Conservation (phyloP, 2,797 vertebrate genomes). For the Acipenser ruthenus region DNA sequence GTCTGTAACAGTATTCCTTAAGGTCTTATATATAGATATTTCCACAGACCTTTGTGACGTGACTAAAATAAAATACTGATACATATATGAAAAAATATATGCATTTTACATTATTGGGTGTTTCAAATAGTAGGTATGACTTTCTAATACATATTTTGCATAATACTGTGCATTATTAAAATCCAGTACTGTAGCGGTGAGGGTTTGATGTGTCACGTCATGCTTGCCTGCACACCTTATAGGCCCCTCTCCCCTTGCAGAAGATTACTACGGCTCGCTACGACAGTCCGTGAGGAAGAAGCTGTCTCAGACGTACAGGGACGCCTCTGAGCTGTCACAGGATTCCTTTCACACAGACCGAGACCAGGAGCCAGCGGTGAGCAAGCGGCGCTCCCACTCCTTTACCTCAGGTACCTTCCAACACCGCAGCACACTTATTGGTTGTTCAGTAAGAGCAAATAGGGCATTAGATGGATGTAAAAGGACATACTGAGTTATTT, state of each 20-base stretch:
- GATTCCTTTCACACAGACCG: conserved; percentile 32
- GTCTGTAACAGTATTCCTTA: too few relatives aligned
- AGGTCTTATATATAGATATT: conserved; percentile 14
- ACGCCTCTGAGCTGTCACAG: conserved; percentile 31
- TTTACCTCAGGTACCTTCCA: conserved; percentile 72
- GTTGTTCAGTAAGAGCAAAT: not conserved
- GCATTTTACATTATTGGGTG: too few relatives aligned
- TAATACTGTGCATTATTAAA: too few relatives aligned
- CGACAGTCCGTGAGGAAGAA: conserved; percentile 38
- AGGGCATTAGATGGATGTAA: not conserved
- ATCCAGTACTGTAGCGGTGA: too few relatives aligned
- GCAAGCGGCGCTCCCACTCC: conserved; percentile 74
- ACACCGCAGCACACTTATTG: not conserved
- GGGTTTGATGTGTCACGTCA: too few relatives aligned
- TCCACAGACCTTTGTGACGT: not conserved
- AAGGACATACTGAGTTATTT: conserved; percentile 7
- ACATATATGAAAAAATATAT: too few relatives aligned
- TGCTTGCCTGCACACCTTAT: too few relatives aligned
- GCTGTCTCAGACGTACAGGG: conserved; percentile 31
- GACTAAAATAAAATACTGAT: not conserved
- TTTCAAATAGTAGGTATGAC: too few relatives aligned
- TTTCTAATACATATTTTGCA: too few relatives aligned
- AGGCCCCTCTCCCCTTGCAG: conserved; percentile 24
- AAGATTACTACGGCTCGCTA: conserved; percentile 28
- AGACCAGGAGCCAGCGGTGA: conserved; percentile 45